Base-by-base conservation (phyloP, 2,113 vertebrate genomes). In the Epinephelus lanceolatus region DNA sequence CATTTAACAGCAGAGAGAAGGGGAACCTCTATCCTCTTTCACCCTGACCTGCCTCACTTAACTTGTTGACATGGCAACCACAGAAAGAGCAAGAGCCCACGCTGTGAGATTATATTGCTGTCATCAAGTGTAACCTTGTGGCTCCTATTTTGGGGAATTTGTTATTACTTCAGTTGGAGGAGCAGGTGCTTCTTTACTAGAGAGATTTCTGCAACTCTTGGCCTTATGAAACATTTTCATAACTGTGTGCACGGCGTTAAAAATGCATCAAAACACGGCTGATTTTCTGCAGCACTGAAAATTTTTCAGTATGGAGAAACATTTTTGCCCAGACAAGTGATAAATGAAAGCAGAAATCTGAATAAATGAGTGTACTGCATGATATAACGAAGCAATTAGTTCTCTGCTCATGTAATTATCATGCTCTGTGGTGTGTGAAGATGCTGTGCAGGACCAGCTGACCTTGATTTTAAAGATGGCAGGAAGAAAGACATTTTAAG, bases 61-160 rank as follows among this genome's bases (percentile, higher is more conserved):
- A 57, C 55, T 2, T 40, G 78, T 86, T 76, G 57, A 81, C 88
- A 84, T 84, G 82, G 37, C 78, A 85, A 87, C 84, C 0, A 10
- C 40, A 74, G 84, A 71, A 57, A 49, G 73, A 78, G 76, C 49
- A 33, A 27, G 63, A 59, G 74, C 17, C 0, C 51, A 47, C 7
- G 52, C 81, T 61, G 75, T 19, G 70, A 69, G 71, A 42, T 61
- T 73, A 17, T 45, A 27, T 68, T 40, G 42, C 51, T 6, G 25
- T 71, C 5, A 18, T 60, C 8, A 5, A 61, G 78, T 81, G 69
- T 55, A 79, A 52, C 37, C 72, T 61, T 4, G 14, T 15, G 55
- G 59, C 71, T 83, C 72, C 49, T 25, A 17, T 62, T 82, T 68
- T 56, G 5, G 21, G 49, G 55, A n/a, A 33, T 37, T 87, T 67